Base-by-base conservation (phyloP, 2,113 vertebrate species). In the Nycticorax nycticorax region DNA sequence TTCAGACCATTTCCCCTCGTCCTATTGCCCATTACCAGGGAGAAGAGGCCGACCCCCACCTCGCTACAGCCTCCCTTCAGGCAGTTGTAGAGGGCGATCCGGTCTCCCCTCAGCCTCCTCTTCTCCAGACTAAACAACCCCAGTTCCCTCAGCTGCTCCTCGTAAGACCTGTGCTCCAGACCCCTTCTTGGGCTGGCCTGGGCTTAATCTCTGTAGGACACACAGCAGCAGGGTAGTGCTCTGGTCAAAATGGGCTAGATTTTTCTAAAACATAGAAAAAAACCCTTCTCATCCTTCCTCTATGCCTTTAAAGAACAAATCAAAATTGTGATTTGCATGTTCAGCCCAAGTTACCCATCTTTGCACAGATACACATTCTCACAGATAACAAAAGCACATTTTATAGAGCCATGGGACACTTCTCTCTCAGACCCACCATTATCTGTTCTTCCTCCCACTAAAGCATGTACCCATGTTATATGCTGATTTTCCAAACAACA, bases 311-410 rank as follows among this genome's bases (percentile, higher is more conserved):
- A 68, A 80, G 45, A 84, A 56, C 33, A 73, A 63, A 68, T 62
- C 15, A 27, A 69, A 69, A 33, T 30, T 56, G 18, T 60, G 39
- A 69, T 73, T 57, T 43, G 12, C 21, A 35, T 1, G 7, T 45
- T 64, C 41, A 88, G 5, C n/a, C 33, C 37, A 56, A 56, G 43
- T 66, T 47, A 62, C 7, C 10, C 16, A 45, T 9, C 52, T 63
- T 1, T 72, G 83, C 43, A 69, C 24, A 53, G 30, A 28, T 11
- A 23, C 12, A 41, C 16, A 14, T 6, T 14, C 50, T 74, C 45
- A n/a, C 28, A 35, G 22, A 24, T 20, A 79, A 53, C 33, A 37
- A 45, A 43, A 63, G 24, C 19, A 14, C 0, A 0, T 69, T 48
- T 56, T 52, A 52, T 0, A 55, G 59, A 79, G 14, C 24, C 33